Percentiles rank a stretch among this genome's conserved stretches.
Conservation (phyloP, 2,888 invertebrate genomes). For the Corythucha ciliata region DNA sequence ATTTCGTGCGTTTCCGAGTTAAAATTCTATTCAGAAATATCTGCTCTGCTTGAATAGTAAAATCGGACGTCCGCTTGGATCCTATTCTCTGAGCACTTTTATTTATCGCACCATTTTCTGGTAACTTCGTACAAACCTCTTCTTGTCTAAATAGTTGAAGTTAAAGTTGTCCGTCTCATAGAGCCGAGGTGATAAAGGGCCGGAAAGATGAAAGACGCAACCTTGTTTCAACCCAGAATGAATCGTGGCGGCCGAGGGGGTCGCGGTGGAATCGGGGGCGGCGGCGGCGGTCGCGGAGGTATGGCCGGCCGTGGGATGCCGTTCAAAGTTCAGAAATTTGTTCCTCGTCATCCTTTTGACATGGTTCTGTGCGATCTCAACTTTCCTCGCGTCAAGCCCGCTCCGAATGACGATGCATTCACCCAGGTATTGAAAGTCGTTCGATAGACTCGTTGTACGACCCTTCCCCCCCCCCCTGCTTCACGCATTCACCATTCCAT, state of each 20-base stretch:
- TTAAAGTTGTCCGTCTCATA: too few species aligned
- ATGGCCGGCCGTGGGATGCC: too few species aligned
- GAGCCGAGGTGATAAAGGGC: too few species aligned
- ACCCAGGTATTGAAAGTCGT: constrained; percentile 52
- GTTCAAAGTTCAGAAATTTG: constrained; percentile 33
- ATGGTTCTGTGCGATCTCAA: constrained; percentile 76
- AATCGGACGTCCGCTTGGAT: too few species aligned
- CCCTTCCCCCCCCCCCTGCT: background rate
- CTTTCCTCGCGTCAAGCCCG: constrained; percentile 75
- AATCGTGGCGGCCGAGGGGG: constrained; percentile 53
- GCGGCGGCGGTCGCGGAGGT: constrained; percentile 41
- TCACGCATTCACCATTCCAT: background rate
- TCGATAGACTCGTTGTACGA: background rate
- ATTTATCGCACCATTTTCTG: too few species aligned
- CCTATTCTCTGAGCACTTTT: too few species aligned
- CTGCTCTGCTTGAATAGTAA: too few species aligned
- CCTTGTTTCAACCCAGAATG: constrained; percentile 52
- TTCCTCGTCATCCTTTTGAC: constrained; percentile 74
- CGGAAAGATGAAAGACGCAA: too few species aligned
- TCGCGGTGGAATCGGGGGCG: constrained; percentile 56
- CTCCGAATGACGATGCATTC: constrained; percentile 72
- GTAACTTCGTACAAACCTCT: too few species aligned
- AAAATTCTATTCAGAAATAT: too few species aligned
- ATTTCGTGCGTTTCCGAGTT: too few species aligned
- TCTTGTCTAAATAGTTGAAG: too few species aligned